Conservation (phyloP, 2,113 vertebrate genomes). For the Fulica atra region DNA sequence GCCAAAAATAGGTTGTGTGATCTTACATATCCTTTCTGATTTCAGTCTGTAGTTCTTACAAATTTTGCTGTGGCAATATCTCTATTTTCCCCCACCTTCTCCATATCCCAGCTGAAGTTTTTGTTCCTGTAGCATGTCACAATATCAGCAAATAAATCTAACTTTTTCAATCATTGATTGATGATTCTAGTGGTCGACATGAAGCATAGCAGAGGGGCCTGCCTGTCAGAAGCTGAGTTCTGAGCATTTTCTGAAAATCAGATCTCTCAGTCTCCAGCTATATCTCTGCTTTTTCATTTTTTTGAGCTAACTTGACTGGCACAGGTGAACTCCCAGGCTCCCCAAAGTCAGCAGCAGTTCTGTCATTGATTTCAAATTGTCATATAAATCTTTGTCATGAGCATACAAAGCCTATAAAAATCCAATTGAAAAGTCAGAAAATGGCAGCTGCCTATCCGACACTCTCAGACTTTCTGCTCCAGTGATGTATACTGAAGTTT, state of each 20-base stretch:
- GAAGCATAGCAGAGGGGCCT: not conserved
- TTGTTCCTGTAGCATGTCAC: not conserved
- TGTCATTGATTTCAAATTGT: constrained; percentile 28
- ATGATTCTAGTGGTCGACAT: not conserved
- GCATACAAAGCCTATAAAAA: not conserved
- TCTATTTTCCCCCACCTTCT: not conserved
- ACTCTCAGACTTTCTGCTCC: not conserved
- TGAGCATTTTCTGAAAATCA: not conserved
- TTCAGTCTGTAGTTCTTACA: not conserved
- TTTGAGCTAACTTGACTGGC: not conserved
- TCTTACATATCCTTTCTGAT: not conserved
- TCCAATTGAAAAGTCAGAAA: not conserved
- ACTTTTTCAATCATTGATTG: not conserved
- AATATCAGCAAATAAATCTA: not conserved
- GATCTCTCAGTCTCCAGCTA: not conserved
- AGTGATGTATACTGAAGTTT: not conserved
- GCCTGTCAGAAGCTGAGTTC: not conserved
- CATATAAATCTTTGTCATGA: not conserved
- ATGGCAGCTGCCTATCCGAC: not conserved
- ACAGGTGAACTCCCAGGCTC: not conserved
- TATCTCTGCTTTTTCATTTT: not conserved
- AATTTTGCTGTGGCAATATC: not conserved
- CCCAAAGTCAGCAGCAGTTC: not conserved
- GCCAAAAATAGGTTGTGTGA: not conserved
- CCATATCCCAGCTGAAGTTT: not conserved